phyloP scores from a whole-genome alignment of 35 echinoderm and acorn worm species.

The Amphiura filiformis region DNA sequence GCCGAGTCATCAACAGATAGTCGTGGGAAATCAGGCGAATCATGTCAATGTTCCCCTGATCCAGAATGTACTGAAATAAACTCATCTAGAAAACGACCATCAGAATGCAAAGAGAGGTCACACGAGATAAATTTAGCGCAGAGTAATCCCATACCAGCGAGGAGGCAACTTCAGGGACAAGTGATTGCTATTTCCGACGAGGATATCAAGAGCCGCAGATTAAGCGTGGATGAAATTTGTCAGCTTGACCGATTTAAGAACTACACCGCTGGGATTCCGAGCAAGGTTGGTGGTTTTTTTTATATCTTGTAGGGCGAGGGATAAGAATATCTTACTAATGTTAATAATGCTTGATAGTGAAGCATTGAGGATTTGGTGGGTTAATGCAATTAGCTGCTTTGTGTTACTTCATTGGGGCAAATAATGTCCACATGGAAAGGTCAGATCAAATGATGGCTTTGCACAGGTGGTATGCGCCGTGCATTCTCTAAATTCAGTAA shows the following conservation, averaged over 20 bases:
- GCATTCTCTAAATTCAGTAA: too few relatives aligned
- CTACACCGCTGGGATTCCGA: slow-evolving; percentile 25
- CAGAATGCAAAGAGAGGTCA: not conserved
- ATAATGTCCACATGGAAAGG: too few relatives aligned
- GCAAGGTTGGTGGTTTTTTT: slow-evolving; percentile 21
- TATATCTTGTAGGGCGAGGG: too few relatives aligned
- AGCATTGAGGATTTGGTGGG: too few relatives aligned
- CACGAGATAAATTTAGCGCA: not conserved
- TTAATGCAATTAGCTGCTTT: too few relatives aligned
- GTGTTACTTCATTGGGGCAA: too few relatives aligned
- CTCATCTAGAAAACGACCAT: too few relatives aligned
- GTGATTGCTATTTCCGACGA: slow-evolving; percentile 13
- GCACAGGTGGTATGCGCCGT: too few relatives aligned
- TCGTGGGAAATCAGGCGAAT: not conserved
- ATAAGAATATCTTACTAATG: too few relatives aligned
- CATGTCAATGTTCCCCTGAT: not conserved
- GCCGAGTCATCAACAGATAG: too few relatives aligned
- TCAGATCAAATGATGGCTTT: too few relatives aligned
- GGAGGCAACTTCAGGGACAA: not conserved
- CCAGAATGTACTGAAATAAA: not conserved
- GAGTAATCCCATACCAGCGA: not conserved
- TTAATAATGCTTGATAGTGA: too few relatives aligned
- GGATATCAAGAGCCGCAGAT: slow-evolving; percentile 20
- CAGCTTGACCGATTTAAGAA: slow-evolving; percentile 27
- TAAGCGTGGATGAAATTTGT: slow-evolving; percentile 21